These are phyloP conservation scores for Lycodopsis pacificus DNA, from an alignment of 2,797 vertebrate genomes.

Conservation along the genomic window DNA sequence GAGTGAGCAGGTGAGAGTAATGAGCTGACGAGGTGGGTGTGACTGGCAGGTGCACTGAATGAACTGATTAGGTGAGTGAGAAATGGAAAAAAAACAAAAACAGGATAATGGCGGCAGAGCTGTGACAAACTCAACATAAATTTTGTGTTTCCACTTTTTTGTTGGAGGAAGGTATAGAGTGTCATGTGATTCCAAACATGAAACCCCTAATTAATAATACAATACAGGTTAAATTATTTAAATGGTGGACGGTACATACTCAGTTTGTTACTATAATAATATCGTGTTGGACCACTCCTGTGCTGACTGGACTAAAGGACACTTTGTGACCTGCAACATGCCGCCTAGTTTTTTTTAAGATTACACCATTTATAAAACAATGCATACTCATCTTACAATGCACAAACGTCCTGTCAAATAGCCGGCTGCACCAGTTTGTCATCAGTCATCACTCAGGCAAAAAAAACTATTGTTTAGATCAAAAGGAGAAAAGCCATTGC, in stretches of 20 bases:
- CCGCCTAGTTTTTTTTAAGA: background rate
- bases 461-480: background rate
- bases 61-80: no score
- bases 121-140: no score
- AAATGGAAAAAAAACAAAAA: no score
- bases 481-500: background rate
- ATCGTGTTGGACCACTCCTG: background rate
- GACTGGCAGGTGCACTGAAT: no score
- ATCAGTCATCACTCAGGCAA: no score
- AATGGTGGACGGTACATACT: background rate
- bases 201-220: conserved; percentile 49
- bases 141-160: background rate
- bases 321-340: background rate
- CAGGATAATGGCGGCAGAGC: no score
- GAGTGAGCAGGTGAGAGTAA: no score
- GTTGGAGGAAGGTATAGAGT: background rate
- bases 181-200: conserved; percentile 16
- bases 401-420: background rate
- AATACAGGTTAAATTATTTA: conserved; percentile 30
- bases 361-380: background rate
- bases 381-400: background rate
- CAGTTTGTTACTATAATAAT: background rate
- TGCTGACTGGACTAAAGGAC: background rate
- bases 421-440: no score
- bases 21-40: no score